Evolutionary conservation across 2,888 invertebrate species (phyloP), one percentile per base, ranked within the genome.

Genomic region (Aphrophora alni): DNA sequence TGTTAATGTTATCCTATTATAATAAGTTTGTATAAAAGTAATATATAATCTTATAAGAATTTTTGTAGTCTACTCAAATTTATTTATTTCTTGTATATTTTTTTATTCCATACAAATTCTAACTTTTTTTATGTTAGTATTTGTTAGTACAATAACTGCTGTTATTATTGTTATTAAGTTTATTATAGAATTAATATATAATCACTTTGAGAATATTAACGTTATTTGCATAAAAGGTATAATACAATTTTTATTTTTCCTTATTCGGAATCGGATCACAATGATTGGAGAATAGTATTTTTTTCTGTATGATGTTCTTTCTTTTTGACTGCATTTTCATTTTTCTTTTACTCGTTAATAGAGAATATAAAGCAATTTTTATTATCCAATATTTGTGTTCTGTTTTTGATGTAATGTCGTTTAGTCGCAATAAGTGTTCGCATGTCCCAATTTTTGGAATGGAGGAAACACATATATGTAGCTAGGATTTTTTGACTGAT

Each of bases 401-500:
- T 59, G 4, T 59, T 10, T 21, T 44, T 12, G 44, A 44, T 59
- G 21, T 59, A 59, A 21, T 59, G 59, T 59, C 44, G n/a, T n/a
- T 44, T 44, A 14, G 4, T 59, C 59, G 59, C 21, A 59, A 21
- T 59, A n/a, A n/a, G 59, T 21, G 59, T 59, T 21, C 4, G 59
- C 59, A 21, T 59, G 44, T 44, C 17, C 44, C 33, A 44, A 44
- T 44, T 14, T 44, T 12, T 59, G 59, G 59, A 21, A 12, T 10
- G 12, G 59, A 21, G 59, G 59, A 59, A 59, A 59, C 59, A 59
- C 59, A 59, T 59, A 59, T 21, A 2, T 59, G 79, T 83, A 82
- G 84, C 83, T 83, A 84, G 84, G 59, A 14, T 59, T 83, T 84
- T 84, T 83, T 82, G 84, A 84, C 84, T 84, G 84, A 84, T 84